phyloP scores from a whole-genome alignment of 2,888 invertebrate species.

The Mystacides longicornis region DNA sequence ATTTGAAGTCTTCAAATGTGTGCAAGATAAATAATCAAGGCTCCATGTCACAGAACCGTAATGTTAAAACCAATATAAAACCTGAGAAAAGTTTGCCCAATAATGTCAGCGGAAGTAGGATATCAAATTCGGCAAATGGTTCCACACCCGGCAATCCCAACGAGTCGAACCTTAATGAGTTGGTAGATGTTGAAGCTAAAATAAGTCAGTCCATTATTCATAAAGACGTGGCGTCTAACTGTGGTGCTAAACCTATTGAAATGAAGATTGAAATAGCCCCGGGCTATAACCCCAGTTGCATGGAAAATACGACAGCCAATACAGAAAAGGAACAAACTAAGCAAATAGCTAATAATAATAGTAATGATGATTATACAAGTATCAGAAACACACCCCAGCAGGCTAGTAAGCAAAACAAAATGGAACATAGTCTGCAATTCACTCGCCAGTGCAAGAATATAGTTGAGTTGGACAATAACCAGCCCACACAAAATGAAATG shows the following conservation, averaged over 20 bases:
- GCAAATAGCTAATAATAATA: background rate
- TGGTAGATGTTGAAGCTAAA: conserved; percentile 44
- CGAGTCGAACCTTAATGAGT: conserved; percentile 12
- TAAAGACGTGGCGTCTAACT: conserved; percentile 49
- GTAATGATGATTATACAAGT: background rate
- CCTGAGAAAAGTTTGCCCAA: background rate
- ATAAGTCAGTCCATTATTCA: conserved; percentile 49
- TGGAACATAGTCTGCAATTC: no score
- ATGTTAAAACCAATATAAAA: background rate
- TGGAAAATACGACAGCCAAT: background rate
- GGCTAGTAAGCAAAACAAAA: background rate
- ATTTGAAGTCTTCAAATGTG: no score
- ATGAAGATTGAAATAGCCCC: conserved; percentile 27
- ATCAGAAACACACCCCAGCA: background rate
- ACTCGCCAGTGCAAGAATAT: no score
- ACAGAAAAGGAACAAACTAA: background rate
- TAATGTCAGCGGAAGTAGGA: background rate
- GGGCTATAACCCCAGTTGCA: background rate
- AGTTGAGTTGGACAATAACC: no score
- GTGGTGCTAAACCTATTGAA: conserved; percentile 44
- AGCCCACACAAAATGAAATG: no score
- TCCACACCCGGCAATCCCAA: background rate
- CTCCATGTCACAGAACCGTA: no score
- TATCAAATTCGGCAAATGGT: background rate
- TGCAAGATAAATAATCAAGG: no score